Percentiles rank a stretch among this genome's conserved stretches.
Evolutionary conservation across 2,113 vertebrate species (phyloP).

Genomic region (Odontophorus gujanensis): DNA sequence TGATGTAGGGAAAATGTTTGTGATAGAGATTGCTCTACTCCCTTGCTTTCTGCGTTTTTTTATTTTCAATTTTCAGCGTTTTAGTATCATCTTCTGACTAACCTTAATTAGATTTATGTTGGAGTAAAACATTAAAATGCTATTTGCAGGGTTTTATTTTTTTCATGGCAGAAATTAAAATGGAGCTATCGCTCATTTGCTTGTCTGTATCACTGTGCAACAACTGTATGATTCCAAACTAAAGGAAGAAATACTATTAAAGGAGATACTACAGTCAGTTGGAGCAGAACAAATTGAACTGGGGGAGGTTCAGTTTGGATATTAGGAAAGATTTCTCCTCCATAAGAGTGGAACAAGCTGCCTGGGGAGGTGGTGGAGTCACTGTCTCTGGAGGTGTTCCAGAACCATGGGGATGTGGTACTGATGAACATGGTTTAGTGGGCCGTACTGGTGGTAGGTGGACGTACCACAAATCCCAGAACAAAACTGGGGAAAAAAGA

Average conservation of each 20-base stretch:
- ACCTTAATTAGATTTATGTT: conserved; percentile 6
- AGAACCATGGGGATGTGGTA: too few relatives aligned
- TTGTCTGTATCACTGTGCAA: background rate
- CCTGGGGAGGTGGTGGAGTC: too few relatives aligned
- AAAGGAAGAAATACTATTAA: background rate
- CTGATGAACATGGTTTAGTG: too few relatives aligned
- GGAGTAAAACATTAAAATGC: background rate
- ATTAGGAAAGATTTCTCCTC: too few relatives aligned
- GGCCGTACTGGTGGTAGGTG: too few relatives aligned
- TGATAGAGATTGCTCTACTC: background rate
- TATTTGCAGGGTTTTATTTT: background rate
- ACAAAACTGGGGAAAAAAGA: background rate
- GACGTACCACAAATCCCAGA: too few relatives aligned
- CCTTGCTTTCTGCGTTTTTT: background rate
- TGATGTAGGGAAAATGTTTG: background rate
- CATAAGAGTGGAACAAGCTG: too few relatives aligned
- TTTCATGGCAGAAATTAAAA: background rate
- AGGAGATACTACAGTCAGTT: background rate
- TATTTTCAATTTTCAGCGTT: background rate
- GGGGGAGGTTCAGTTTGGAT: too few relatives aligned
- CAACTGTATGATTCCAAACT: background rate
- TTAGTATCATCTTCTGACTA: background rate
- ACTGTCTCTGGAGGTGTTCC: too few relatives aligned
- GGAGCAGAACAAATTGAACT: background rate
- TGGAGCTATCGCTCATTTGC: background rate